Evolutionary conservation across 2,113 vertebrate species (phyloP), one percentile per base, ranked within the genome.

Genomic region (Zapornia atra): DNA sequence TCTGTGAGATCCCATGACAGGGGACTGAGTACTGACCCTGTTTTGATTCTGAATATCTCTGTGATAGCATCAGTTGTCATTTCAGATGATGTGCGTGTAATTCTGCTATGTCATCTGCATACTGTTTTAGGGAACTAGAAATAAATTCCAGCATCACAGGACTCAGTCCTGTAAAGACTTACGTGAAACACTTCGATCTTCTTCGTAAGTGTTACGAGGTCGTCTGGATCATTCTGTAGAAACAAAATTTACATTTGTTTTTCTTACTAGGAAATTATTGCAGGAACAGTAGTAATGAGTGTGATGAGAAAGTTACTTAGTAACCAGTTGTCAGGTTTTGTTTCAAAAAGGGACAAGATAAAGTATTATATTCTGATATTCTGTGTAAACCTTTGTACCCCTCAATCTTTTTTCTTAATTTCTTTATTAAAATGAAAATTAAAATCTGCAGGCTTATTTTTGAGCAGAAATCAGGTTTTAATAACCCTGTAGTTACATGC

Each of bases 31-130:
- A 40, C 28, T 79, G 72, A 65, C 28, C 31, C n/a, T n/a, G 9
- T n/a, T 92, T 86, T 92, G 14, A 42, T 88, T 88, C 48, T 46
- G 69, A 71, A 36, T 61, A 5, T 64, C 59, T 83, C 72, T 34
- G 1, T 68, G 34, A 60, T 72, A 88, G 69, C 7, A 42, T 70
- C 28, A 71, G 38, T 33, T 93, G 42, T 77, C 26, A 28, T 78
- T 75, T 54, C 1, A 10, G 70, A 51, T 65, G 36, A 66, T 1
- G 2, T 10, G 13, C 29, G 15, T 72, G 4, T 81, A 60, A 68
- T 88, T 96, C 80, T 94, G 68, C 76, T 73, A 8, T 77, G 86
- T 94, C 80, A 92, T 83, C 76, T 88, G 56, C 56, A 40, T 54
- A 25, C 20, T 51, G 14, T 31, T 88, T 64, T 51, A 86, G 85